Base-by-base conservation (phyloP, 2,113 vertebrate species). In the Cyanoderma ruficeps region DNA sequence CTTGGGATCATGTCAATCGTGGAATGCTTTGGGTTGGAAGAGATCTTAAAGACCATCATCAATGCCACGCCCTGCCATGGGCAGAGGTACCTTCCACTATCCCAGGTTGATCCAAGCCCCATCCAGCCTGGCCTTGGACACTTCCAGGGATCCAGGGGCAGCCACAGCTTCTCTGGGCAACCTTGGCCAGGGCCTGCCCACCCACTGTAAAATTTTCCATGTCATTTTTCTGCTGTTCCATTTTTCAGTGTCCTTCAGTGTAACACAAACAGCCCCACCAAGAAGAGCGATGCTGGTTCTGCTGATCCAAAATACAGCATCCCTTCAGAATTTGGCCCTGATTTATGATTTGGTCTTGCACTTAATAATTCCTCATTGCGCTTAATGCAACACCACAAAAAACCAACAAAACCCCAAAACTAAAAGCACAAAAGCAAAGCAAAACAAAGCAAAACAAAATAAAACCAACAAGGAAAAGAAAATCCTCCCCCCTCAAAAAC, bases 401-500 rank as follows among this genome's bases (percentile, higher is more conserved):
- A 72, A 12, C 1, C 25, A 37, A 6, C 6, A 33, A 88, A 30
- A 28, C 1, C 5, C 0, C 15, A 25, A 89, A 74, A 27, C 13
- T 15, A 41, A 63, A 24, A 60, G 21, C 11, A 19, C 30, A 67
- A 67, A 84, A 24, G 2, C 6, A 31, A 44, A 60, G 4, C 35
- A 41, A 41, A 5, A 3, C 14, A 12, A 5, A 28, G 17, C 10
- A 53, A 46, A 50, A 25, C 17, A 59, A 28, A 49, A 17, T 10
- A 28, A 60, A 53, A 53, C 12, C 50, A 52, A 8, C 14, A 46
- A 53, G 69, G 37, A 53, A 44, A 35, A 42, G 6, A 44, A 44
- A 37, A 37, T 25, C 1, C 5, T 25, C 1, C 6, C 33, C 9
- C 21, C 1, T 3, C 1, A 2, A 22, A 21, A 63, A 42, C 44